Evolutionary conservation across 1,140 invertebrate genomes (phyloP), one percentile per base, ranked within the genome.

Genomic region (Whitmania pigra): DNA sequence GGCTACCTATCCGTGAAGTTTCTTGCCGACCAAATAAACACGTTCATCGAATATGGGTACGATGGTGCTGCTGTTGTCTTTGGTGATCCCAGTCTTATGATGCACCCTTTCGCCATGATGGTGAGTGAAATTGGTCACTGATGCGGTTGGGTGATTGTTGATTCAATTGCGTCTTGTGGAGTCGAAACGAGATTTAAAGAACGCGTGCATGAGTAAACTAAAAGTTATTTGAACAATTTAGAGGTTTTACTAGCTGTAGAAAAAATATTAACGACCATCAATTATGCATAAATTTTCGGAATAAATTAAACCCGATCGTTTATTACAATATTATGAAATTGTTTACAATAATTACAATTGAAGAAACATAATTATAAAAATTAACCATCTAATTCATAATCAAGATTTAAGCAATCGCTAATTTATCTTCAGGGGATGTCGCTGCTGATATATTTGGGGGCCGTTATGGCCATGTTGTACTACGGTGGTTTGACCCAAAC

Each of bases 1-100:
- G 92, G 93, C 0, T 82, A 88, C 53, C 77, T 81, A 0, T 86
- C 91, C 71, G 29, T 71, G 29, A 71, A 71, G 57, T 71, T 66
- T 15, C 53, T 71, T 15, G 40, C 54, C 6, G 71, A 71, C 25
- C 36, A 71, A 55, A 71, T 71, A 25, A 54, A 29, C 55, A 20
- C 13, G 1, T 71, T 71, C 71, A 71, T 71, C 71, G 29, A 66
- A 18, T 71, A 54, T 29, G 71, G 54, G 15, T 60, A 31, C 27
- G 71, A 71, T 17, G 71, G 71, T 22, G 71, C 71, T 36, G 71
- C 71, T 0, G 57, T 66, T 11, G 71, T 71, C 11, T 71, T 60
- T 29, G 71, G 71, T 20, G 71, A 71, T 31, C 71, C 71, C 2
- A 29, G 15, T 25, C 53, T 71, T n/a, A 4, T 71, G 18, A 29